Conservation (phyloP, 2,797 vertebrate species). For the Schizopygopsis malacanthus region DNA sequence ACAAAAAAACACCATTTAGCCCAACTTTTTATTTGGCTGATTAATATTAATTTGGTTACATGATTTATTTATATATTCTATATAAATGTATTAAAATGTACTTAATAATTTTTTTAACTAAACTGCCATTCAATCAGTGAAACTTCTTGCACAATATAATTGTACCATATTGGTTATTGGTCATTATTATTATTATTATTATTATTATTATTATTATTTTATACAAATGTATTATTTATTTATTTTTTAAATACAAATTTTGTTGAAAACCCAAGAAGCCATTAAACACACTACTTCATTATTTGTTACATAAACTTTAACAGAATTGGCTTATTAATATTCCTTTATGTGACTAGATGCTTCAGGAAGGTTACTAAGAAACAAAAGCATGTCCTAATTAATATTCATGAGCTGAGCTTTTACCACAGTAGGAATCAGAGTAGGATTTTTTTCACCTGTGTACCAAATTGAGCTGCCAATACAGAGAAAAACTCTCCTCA, state of each 20-base stretch:
- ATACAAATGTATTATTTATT: background rate
- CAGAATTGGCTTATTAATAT: slow-evolving; percentile 11
- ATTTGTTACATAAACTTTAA: background rate
- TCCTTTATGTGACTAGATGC: background rate
- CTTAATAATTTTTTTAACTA: background rate
- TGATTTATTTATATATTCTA: background rate
- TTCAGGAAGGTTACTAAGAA: background rate
- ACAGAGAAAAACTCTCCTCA: slow-evolving; percentile 2
- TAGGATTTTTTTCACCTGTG: background rate
- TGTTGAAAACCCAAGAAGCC: background rate
- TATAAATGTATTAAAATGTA: background rate
- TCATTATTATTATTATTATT: too few relatives aligned
- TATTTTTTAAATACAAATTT: background rate
- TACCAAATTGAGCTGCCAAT: background rate
- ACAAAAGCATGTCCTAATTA: background rate
- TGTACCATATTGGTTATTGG: background rate
- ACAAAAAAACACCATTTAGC: too few relatives aligned
- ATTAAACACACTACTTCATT: background rate
- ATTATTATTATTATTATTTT: too few relatives aligned
- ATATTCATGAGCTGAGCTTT: background rate
- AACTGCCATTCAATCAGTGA: background rate
- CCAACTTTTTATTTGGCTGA: background rate
- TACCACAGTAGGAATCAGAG: background rate
- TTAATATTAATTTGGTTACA: background rate
- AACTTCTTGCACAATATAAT: too few relatives aligned